These are phyloP conservation scores for Pseudococcus longispinus DNA, from an alignment of 2,888 invertebrate species.

Conservation along the genomic window DNA sequence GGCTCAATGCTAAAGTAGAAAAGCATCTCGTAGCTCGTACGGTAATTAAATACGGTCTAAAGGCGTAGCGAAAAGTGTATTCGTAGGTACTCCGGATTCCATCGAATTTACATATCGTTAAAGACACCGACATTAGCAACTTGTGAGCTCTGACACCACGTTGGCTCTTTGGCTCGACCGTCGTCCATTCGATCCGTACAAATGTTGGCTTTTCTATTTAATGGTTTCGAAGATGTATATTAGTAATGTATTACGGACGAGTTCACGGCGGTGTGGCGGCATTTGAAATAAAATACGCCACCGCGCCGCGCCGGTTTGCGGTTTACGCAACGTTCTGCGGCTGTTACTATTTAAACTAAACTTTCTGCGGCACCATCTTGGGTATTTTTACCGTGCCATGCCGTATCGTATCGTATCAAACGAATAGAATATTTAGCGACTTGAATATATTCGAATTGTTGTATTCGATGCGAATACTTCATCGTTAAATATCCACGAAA, in stretches of 20 bases:
- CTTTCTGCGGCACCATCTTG: constrained; percentile 15
- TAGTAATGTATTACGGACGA: constrained; percentile 19
- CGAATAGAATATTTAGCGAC: constrained; percentile 5
- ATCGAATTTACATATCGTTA: constrained; percentile 13
- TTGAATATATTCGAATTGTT: constrained; percentile 26
- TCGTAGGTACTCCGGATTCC: background rate
- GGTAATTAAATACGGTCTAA: background rate
- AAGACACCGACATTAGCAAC: background rate
- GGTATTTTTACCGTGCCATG: background rate
- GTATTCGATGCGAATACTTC: background rate
- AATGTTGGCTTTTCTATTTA: constrained; percentile 35
- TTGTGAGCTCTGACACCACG: background rate
- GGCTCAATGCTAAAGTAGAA: too few species aligned
- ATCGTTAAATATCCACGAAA: background rate
- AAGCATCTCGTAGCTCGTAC: background rate
- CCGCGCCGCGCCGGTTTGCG: background rate
- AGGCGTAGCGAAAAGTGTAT: background rate
- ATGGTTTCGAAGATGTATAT: constrained; percentile 22
- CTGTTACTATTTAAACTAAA: background rate
- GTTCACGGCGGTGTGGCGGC: background rate
- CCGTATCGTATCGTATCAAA: background rate
- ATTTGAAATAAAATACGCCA: constrained; percentile 22
- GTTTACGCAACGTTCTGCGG: constrained; percentile 35
- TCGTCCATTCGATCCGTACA: background rate
- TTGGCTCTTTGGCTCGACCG: background rate